Evolutionary conservation across 2,797 vertebrate genomes (phyloP).

Genomic region (Poeciliopsis paucimaculata): DNA sequence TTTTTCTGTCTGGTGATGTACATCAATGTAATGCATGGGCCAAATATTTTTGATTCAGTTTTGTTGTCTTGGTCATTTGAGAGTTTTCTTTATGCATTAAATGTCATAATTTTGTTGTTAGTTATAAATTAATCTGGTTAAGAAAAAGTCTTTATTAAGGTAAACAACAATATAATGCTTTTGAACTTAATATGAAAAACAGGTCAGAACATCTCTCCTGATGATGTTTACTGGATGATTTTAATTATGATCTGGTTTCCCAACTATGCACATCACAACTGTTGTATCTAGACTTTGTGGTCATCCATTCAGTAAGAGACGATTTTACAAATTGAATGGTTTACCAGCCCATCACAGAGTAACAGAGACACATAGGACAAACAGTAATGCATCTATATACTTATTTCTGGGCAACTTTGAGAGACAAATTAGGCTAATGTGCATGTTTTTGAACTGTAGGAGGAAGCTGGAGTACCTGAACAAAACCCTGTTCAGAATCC

Average conservation of each 20-base stretch:
- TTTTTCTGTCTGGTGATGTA: slow-evolving; percentile 11
- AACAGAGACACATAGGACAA: background rate
- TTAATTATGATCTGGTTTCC: background rate
- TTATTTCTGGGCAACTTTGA: background rate
- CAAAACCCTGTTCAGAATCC: background rate
- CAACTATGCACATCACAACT: background rate
- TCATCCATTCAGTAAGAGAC: background rate
- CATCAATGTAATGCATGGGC: background rate
- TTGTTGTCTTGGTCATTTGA: background rate
- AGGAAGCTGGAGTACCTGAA: background rate
- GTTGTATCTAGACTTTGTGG: background rate
- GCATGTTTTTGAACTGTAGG: background rate
- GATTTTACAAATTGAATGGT: background rate
- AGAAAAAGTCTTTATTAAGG: background rate
- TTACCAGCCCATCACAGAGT: background rate
- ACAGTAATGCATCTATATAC: background rate
- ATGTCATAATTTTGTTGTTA: background rate
- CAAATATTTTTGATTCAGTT: background rate
- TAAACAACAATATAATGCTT: background rate
- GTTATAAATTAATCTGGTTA: background rate
- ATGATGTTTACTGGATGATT: background rate
- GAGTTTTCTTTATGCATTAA: background rate
- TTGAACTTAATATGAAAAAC: background rate
- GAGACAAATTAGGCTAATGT: background rate
- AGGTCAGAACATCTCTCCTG: background rate